Conservation (phyloP, 2,888 invertebrate species). For the Diloba caeruleocephala region DNA sequence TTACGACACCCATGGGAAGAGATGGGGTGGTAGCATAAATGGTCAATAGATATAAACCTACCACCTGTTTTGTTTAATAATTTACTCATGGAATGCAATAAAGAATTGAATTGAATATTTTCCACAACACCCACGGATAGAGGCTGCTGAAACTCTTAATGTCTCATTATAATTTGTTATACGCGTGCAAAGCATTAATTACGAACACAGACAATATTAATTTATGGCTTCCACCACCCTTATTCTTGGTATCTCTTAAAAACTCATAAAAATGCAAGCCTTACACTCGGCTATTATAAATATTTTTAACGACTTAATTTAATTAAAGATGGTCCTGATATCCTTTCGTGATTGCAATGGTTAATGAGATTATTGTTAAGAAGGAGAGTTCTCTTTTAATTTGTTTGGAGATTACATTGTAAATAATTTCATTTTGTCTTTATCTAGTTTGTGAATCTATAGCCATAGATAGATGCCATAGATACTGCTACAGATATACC, state of each 20-base stretch:
- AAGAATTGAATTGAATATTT: no score
- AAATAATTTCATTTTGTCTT: slow-evolving; percentile 30
- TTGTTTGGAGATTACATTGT: slow-evolving; percentile 20
- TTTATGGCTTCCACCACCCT: slow-evolving; percentile 10
- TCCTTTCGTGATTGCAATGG: slow-evolving; percentile 64
- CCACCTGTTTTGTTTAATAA: no score
- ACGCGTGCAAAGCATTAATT: slow-evolving; percentile 22
- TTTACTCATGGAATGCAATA: no score
- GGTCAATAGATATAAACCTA: no score
- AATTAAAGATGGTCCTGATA: slow-evolving; percentile 66
- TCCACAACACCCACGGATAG: no score
- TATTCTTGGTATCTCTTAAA: slow-evolving; percentile 66
- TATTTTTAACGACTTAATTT: slow-evolving; percentile 85
- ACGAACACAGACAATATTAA: slow-evolving; percentile 35
- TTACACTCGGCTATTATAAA: slow-evolving; percentile 76
- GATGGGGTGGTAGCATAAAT: no score
- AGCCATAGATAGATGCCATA: no score
- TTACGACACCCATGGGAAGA: no score
- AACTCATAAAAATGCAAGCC: slow-evolving; percentile 83
- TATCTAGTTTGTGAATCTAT: no score
- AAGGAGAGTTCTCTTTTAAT: slow-evolving; percentile 34
- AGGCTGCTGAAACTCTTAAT: no score
- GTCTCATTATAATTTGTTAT: no score
- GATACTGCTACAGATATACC: no score
- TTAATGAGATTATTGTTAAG: slow-evolving; percentile 61